These are phyloP conservation scores for Calcarius lapponicus DNA, from an alignment of 2,797 vertebrate genomes.

Conservation along the genomic window DNA sequence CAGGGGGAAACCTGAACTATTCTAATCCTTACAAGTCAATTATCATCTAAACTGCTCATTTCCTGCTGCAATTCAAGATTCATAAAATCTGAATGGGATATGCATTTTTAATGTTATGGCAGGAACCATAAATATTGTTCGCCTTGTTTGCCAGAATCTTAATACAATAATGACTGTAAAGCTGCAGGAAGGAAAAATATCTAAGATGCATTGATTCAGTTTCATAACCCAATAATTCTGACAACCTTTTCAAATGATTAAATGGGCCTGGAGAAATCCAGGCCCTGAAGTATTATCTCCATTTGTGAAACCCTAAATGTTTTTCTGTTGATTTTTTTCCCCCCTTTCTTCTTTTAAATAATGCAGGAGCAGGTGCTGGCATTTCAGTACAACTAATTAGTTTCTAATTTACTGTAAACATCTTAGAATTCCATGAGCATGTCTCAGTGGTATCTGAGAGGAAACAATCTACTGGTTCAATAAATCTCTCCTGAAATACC, in stretches of 20 bases:
- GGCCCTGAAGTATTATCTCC: conserved; percentile 49
- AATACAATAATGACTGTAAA: conserved; percentile 62
- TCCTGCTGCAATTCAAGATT: conserved; percentile 67
- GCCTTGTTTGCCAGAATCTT: conserved; percentile 67
- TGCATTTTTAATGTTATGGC: conserved; percentile 72
- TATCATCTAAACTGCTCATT: conserved; percentile 70
- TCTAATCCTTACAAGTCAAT: conserved; percentile 68
- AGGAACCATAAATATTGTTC: conserved; percentile 69
- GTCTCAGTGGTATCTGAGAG: conserved; percentile 66
- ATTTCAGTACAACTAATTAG: conserved; percentile 75
- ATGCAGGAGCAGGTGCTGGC: conserved; percentile 70
- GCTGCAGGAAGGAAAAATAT: conserved; percentile 48
- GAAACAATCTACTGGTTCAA: conserved; percentile 70
- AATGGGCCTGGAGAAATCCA: conserved; percentile 41
- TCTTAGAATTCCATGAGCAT: conserved; percentile 64
- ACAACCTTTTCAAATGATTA: conserved; percentile 64
- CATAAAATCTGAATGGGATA: conserved; percentile 68
- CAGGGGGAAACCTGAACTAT: conserved; percentile 39
- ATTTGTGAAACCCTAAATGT: conserved; percentile 40
- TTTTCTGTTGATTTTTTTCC: neutral
- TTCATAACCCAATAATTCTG: conserved; percentile 54
- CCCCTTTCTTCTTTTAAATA: conserved; percentile 54
- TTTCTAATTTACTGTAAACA: conserved; percentile 76
- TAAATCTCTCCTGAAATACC: conserved; percentile 69
- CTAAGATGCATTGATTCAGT: conserved; percentile 45